Percentiles rank a stretch among this genome's conserved stretches.
Conservation (phyloP, 2,113 vertebrate genomes). For the Pelecanus crispus region DNA sequence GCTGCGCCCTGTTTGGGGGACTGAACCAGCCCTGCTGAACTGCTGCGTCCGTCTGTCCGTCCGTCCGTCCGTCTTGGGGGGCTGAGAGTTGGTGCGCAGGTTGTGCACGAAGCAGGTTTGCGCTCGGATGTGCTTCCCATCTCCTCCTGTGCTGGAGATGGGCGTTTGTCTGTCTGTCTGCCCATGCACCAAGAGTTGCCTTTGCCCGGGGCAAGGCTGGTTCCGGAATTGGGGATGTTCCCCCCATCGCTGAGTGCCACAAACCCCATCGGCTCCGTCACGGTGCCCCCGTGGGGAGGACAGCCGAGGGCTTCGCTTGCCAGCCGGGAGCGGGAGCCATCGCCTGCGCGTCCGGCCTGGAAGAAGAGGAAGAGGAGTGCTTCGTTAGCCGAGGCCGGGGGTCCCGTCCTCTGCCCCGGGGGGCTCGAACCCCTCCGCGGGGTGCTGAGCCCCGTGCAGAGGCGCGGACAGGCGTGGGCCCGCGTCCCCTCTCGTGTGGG, state of each 20-base stretch:
- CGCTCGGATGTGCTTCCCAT: accelerated
- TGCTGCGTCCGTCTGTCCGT: neutral
- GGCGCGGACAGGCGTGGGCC: neutral
- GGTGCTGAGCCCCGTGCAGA: neutral
- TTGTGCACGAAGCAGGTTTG: accelerated
- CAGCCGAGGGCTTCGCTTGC: neutral
- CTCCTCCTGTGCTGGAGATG: neutral
- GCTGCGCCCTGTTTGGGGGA: neutral
- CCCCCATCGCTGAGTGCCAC: no score
- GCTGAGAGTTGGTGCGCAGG: accelerated
- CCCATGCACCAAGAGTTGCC: neutral
- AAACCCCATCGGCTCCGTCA: accelerated
- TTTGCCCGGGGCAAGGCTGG: accelerated
- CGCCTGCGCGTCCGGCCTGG: neutral
- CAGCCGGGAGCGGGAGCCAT: accelerated
- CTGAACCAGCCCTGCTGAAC: neutral
- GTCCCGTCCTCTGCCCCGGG: accelerated
- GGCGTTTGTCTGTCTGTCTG: neutral
- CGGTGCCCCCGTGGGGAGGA: accelerated
- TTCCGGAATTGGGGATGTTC: accelerated
- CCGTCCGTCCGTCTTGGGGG: neutral
- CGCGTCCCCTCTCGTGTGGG: neutral
- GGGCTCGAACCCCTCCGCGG: accelerated
- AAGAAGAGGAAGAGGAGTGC: neutral
- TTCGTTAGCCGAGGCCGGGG: accelerated